A percentile compares a stretch with the other conserved stretches of the same genome.
phyloP scores from a whole-genome alignment of 2,113 vertebrate species.

The Scartelaos histophorus region DNA sequence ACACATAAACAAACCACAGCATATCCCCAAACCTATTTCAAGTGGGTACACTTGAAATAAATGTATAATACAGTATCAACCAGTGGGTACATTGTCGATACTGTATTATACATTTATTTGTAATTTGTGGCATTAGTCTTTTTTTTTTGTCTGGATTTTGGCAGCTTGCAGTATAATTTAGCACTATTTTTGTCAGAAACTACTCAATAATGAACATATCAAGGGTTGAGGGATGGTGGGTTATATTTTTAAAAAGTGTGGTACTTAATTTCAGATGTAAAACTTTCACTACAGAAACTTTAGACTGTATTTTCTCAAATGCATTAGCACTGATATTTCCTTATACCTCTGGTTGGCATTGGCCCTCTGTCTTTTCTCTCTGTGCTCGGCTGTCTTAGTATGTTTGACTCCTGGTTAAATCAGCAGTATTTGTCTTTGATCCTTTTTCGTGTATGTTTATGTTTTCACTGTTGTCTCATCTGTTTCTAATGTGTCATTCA shows the following conservation, averaged over 20 bases:
- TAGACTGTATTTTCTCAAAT: not conserved
- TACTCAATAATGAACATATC: conserved; percentile 37
- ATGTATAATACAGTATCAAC: no score
- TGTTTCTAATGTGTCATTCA: not conserved
- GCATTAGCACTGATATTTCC: not conserved
- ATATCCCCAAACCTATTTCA: not conserved
- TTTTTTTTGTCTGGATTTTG: not conserved
- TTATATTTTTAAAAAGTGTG: not conserved
- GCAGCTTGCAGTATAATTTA: not conserved
- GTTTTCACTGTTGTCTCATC: not conserved
- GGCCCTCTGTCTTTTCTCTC: not conserved
- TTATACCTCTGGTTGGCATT: not conserved
- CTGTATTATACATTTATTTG: not conserved
- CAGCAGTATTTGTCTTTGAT: not conserved
- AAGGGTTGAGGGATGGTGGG: conserved; percentile 10
- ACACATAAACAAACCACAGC: not conserved
- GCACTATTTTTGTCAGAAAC: not conserved
- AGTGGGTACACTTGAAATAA: no score
- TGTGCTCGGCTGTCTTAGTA: not conserved
- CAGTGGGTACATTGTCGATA: not conserved
- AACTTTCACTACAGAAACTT: not conserved
- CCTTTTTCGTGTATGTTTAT: not conserved
- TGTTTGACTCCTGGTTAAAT: not conserved
- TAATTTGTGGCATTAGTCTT: not conserved
- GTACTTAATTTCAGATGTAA: not conserved